Conservation (phyloP, 2,113 vertebrate genomes). For the Pelecanoides urinatrix region DNA sequence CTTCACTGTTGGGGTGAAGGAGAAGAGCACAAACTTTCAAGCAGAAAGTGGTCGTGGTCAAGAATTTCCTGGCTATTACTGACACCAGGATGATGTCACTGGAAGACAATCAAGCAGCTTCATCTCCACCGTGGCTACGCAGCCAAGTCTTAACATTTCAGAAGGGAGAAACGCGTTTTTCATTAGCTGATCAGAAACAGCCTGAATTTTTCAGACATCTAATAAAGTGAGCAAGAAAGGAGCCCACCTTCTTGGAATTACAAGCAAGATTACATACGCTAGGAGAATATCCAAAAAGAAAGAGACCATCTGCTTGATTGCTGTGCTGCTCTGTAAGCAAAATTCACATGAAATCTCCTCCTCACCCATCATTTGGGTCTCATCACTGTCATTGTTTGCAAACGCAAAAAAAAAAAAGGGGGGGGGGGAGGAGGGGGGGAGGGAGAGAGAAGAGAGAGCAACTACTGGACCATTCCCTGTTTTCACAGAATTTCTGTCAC, state of each 20-base stretch:
- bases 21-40: slow-evolving; percentile 23
- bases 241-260: slow-evolving; percentile 32
- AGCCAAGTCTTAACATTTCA: slow-evolving; percentile 14
- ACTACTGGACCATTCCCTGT: neutral
- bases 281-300: slow-evolving; percentile 42
- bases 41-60: slow-evolving; percentile 8
- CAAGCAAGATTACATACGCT: slow-evolving; percentile 19
- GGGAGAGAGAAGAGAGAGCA: neutral
- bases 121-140: neutral
- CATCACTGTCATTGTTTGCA: slow-evolving; percentile 59
- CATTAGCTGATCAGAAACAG: slow-evolving; percentile 27
- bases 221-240: neutral
- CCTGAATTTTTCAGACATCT: neutral
- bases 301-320: slow-evolving; percentile 59
- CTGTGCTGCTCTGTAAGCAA: slow-evolving; percentile 49
- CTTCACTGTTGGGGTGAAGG: slow-evolving; percentile 39
- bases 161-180: neutral
- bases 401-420: neutral
- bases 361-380: slow-evolving; percentile 28
- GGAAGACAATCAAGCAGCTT: slow-evolving; percentile 22
- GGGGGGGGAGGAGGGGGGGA: neutral
- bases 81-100: slow-evolving; percentile 22
- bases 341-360: slow-evolving; percentile 18
- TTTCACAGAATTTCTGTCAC: neutral
- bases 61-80: slow-evolving; percentile 31